Percentiles rank a stretch among this genome's conserved stretches.
Conservation (phyloP, 2,113 vertebrate species). For the Halichoeres trimaculatus region DNA sequence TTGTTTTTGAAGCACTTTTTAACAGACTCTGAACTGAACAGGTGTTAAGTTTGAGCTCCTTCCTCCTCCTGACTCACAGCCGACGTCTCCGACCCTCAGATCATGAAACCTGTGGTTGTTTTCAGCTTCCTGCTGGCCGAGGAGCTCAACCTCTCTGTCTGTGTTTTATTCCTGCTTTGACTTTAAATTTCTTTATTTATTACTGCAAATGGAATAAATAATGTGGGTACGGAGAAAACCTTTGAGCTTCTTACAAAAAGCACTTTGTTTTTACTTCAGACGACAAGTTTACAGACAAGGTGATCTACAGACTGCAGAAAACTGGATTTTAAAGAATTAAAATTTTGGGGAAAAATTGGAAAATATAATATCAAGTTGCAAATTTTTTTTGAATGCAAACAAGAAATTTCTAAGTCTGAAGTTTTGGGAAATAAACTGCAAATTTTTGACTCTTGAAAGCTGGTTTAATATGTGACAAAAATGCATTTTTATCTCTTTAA, state of each 20-base stretch:
- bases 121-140: constrained; percentile 42
- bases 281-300: too few species aligned
- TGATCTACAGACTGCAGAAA: too few species aligned
- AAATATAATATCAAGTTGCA: too few species aligned
- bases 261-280: background rate
- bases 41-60: background rate
- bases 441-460: too few species aligned
- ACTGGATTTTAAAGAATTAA: too few species aligned
- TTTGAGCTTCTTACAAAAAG: background rate
- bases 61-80: background rate
- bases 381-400: too few species aligned
- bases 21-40: background rate
- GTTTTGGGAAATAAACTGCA: too few species aligned
- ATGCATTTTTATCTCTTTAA: too few species aligned
- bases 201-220: constrained; percentile 44
- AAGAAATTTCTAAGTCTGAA: too few species aligned
- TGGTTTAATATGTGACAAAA: too few species aligned
- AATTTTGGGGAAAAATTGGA: too few species aligned
- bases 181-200: constrained; percentile 39
- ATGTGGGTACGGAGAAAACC: background rate
- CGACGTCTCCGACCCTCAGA: background rate
- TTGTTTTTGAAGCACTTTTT: constrained; percentile 24
- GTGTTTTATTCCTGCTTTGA: background rate
- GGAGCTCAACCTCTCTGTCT: constrained; percentile 3
- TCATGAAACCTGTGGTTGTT: background rate